Base-by-base conservation (phyloP, 2,797 vertebrate species). In the Crenichthys baileyi region DNA sequence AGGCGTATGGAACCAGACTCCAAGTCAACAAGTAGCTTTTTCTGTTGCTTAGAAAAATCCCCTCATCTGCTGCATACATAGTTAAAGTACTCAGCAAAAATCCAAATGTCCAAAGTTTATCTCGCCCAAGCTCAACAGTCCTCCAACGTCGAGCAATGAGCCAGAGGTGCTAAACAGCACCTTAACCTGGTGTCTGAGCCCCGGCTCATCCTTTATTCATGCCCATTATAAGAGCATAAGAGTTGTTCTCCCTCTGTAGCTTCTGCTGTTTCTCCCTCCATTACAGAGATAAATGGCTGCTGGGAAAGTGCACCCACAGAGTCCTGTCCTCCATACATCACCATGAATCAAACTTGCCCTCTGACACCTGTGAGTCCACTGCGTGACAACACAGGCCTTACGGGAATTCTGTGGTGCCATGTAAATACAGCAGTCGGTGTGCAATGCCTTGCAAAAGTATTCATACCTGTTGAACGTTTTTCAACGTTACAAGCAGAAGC, bases 131-230 rank as follows among this genome's bases (percentile, higher is more conserved):
- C 63, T 73, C 51, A 80, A 46, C 56, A 67, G 1, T 75, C 73
- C 58, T 83, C 65, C 72, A 63, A 26, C 73, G 16, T 71, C 7
- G 84, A 89, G 90, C 87, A 6, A 61, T n/a, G 73, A 77, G 90
- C 88, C 88, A 90, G 84, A 88, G 89, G 91, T 90, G 90, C 88
- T 88, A 90, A 92, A 90, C 85, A 78, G 84, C 80, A 18, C 87
- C 86, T 89, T 90, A 91, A 92, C 91, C 90, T 86, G 90, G 88
- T 88, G 93, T 93, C 87, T 88, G 88, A 89, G 88, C 80, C 75
- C 76, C 81, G 12, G 81, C 86, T 90, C 89, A 93, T 93, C 87
- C 91, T 91, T 93, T 91, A 92, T 92, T 92, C 87, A 93, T 93
- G 78, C 83, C 87, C 90, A 92, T 93, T 90, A 93, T 92, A 92